Conservation (phyloP, 1,140 invertebrate genomes). For the Pachypsylla venusta region DNA sequence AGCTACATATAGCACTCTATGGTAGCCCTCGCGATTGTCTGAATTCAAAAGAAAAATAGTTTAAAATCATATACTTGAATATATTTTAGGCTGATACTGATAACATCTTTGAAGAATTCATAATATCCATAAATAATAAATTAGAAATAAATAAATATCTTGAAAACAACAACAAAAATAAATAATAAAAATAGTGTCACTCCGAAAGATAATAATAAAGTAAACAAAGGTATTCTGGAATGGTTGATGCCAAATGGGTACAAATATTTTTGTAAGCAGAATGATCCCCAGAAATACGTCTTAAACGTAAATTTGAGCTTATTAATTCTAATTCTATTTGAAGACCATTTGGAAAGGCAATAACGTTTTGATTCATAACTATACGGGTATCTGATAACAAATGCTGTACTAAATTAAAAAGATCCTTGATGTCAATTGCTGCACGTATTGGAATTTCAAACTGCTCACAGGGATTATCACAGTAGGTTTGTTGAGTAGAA, state of each 20-base stretch:
- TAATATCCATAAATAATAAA: no score
- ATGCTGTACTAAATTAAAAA: constrained; percentile 60
- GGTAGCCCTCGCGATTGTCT: no score
- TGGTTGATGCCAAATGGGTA: constrained; percentile 49
- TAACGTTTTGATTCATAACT: constrained; percentile 49
- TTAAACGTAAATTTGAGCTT: constrained; percentile 37
- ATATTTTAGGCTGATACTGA: no score
- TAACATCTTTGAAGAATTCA: no score
- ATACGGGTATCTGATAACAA: constrained; percentile 68
- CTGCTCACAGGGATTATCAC: constrained; percentile 32
- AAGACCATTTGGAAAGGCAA: constrained; percentile 44
- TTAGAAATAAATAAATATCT: no score
- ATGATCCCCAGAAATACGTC: constrained; percentile 81
- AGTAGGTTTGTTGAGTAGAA: constrained; percentile 11
- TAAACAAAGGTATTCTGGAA: neutral
- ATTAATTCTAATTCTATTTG: constrained; percentile 75
- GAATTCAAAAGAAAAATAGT: no score
- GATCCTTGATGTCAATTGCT: constrained; percentile 48
- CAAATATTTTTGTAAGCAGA: constrained; percentile 78
- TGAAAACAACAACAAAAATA: no score
- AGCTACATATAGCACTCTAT: no score
- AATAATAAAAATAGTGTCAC: no score
- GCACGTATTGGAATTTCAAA: constrained; percentile 58
- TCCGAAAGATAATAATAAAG: no score
- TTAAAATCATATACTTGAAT: no score